Evolutionary conservation across 2,888 invertebrate genomes (phyloP).

Genomic region (Schizotus pectinicornis): DNA sequence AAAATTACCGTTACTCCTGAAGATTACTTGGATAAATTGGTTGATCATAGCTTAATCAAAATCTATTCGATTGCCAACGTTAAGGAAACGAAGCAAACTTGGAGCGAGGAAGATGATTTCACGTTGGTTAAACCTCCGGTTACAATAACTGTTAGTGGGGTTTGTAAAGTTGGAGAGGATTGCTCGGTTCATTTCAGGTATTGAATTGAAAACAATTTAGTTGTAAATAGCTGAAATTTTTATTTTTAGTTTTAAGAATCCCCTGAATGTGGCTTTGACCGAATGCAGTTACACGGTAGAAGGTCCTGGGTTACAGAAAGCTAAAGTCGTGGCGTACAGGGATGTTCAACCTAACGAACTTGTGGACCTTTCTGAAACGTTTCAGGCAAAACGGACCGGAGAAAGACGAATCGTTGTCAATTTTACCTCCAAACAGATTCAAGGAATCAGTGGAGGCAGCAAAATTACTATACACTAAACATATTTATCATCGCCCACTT

Average conservation of each 20-base stretch:
- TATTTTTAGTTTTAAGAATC: constrained; percentile 68
- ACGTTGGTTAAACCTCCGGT: constrained; percentile 71
- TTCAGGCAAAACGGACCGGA: constrained; percentile 65
- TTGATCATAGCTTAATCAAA: constrained; percentile 74
- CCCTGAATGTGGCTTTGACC: constrained; percentile 67
- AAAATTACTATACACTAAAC: constrained; percentile 48
- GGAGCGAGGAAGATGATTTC: constrained; percentile 78
- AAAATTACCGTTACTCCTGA: constrained; percentile 68
- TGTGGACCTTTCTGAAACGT: constrained; percentile 67
- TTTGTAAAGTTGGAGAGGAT: constrained; percentile 63
- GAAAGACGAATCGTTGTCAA: constrained; percentile 69
- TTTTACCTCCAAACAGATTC: constrained; percentile 70
- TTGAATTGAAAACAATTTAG: constrained; percentile 1
- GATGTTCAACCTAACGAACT: constrained; percentile 70
- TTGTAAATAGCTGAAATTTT: not conserved
- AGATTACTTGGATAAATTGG: constrained; percentile 73
- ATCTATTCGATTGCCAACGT: constrained; percentile 76
- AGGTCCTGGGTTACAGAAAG: constrained; percentile 70
- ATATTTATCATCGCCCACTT: no score
- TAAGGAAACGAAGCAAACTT: constrained; percentile 74
- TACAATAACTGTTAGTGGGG: constrained; percentile 66
- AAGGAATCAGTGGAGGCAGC: constrained; percentile 68
- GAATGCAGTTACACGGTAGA: constrained; percentile 74
- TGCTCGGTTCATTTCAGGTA: constrained; percentile 61
- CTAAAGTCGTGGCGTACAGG: constrained; percentile 65